Evolutionary conservation across 2,797 vertebrate species (phyloP), one percentile per base, ranked within the genome.

Genomic region (Lateolabrax maculatus): DNA sequence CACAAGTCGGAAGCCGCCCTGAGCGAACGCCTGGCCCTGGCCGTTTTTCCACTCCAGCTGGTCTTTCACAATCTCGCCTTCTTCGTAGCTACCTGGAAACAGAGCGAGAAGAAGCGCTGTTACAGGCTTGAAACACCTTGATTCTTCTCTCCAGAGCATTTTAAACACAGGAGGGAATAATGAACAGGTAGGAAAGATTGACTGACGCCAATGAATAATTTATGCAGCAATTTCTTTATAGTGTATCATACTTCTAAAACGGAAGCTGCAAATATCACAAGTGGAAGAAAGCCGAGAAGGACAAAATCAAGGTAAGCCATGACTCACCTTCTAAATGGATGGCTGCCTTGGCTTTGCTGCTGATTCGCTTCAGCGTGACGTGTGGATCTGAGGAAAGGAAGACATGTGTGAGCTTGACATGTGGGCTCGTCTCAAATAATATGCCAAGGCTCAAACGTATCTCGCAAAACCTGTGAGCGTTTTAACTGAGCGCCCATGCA

Each of bases 311-410:
- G 79, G 64, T 55, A 39, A 31, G 60, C 5, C 1, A 3, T 61
- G 84, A 89, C 90, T 95, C 90, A 96, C 95, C 95, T 88, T 92
- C 89, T 71, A 96, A 83, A 76, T 96, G 95, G 75, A 96, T 95
- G 80, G 95, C 95, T 21, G 90, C 90, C 64, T 94, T 95, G 31
- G 93, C 84, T 18, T 75, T 92, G 79, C 71, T 84, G 80, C 87
- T 87, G 79, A 94, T 85, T 23, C 69, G 63, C 37, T 65, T 93
- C 72, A 95, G 81, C 0, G 77, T 71, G 64, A 70, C 52, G 52
- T 90, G 92, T 5, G 85, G 84, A 25, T 87, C 95, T 95, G 90
- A 61, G 19, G 23, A 58, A 64, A 83, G 27, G n/a, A 81, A 9
- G 55, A 84, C 52, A 64, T 72, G 69, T 1, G 60, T 89, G 52